Evolutionary conservation across 2,888 invertebrate genomes (phyloP).

Genomic region (Chrysolina haemoptera): DNA sequence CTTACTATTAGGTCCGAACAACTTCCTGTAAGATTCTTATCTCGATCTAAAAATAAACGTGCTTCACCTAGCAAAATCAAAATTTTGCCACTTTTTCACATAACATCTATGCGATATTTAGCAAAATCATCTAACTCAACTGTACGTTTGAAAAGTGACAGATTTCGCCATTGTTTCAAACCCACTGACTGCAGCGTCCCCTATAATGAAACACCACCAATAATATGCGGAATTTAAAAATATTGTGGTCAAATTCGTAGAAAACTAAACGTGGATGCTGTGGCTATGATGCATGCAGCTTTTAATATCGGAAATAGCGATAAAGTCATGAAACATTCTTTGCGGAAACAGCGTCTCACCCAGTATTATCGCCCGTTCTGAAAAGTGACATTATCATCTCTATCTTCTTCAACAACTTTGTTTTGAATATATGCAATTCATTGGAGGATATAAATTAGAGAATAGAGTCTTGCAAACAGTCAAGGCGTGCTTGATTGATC

Average conservation of each 20-base stretch:
- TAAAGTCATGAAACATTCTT: not conserved
- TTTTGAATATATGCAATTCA: not conserved
- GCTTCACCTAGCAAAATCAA: not conserved
- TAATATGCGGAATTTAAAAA: not conserved
- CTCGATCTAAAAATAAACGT: slow-evolving; percentile 11
- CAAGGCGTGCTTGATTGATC: no score
- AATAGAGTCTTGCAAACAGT: not conserved
- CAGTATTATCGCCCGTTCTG: not conserved
- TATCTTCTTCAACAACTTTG: not conserved
- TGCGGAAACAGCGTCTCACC: not conserved
- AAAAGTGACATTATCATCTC: slow-evolving; percentile 3
- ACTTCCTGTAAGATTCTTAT: slow-evolving; percentile 2
- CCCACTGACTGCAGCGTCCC: no score
- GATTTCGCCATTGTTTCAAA: no score
- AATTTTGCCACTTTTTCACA: not conserved
- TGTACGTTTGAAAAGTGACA: no score
- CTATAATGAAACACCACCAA: not conserved
- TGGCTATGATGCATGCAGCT: not conserved
- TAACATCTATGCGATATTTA: not conserved
- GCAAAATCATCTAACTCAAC: not conserved
- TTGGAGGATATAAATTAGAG: not conserved
- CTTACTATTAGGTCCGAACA: not conserved
- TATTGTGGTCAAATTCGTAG: slow-evolving; percentile 2
- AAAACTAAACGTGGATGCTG: not conserved
- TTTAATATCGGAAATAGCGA: not conserved